These are phyloP conservation scores for Venustoraphidia nigricollis DNA, from an alignment of 2,888 invertebrate genomes.

Conservation along the genomic window DNA sequence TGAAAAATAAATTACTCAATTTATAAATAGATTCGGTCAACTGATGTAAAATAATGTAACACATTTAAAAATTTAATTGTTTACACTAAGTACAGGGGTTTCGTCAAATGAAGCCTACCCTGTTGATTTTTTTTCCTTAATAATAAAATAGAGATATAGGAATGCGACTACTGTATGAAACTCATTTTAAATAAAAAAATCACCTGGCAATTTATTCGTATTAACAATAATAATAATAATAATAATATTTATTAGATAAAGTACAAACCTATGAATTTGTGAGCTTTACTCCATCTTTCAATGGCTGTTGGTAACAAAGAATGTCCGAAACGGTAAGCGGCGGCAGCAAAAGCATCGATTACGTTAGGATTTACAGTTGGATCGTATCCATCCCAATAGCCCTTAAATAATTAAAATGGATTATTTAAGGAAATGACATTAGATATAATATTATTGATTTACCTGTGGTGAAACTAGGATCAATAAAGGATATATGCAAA, in stretches of 20 bases:
- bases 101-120: no score
- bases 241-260: not conserved
- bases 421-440: not conserved
- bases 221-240: not conserved
- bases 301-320: constrained; percentile 79
- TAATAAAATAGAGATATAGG: no score
- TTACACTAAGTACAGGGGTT: no score
- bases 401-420: constrained; percentile 28
- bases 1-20: constrained; percentile 29
- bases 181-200: no score
- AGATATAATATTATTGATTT: not conserved
- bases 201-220: not conserved
- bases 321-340: constrained; percentile 85
- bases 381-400: constrained; percentile 75
- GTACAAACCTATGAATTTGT: constrained; percentile 72
- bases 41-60: no score
- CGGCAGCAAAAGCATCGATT: constrained; percentile 79
- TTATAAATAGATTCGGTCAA: no score
- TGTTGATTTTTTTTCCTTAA: no score
- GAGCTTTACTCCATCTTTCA: constrained; percentile 88
- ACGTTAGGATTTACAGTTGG: constrained; percentile 73
- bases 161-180: no score
- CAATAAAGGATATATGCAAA: not conserved
- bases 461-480: not conserved
- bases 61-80: no score